These are phyloP conservation scores for Panzeria rudis DNA, from an alignment of 2,888 invertebrate species.

Conservation along the genomic window DNA sequence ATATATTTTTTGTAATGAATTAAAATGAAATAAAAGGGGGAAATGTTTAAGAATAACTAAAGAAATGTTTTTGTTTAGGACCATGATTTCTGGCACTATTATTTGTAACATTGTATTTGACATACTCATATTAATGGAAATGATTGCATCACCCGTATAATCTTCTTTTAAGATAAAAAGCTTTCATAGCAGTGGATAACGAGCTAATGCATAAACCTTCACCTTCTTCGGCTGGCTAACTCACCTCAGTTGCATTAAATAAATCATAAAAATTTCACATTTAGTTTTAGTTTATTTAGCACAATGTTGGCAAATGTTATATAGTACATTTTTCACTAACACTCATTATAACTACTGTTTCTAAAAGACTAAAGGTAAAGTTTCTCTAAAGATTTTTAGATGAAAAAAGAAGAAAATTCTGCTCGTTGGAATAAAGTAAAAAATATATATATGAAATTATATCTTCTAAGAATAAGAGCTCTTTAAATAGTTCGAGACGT, in stretches of 20 bases:
- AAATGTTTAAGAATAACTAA: too few relatives aligned
- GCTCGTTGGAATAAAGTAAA: not conserved
- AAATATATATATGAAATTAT: too few relatives aligned
- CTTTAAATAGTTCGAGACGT: not conserved
- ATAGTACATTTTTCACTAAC: too few relatives aligned
- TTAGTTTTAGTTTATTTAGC: not conserved
- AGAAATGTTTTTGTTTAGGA: too few relatives aligned
- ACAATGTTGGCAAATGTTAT: not conserved
- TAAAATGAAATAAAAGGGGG: too few relatives aligned
- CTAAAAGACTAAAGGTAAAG: not conserved
- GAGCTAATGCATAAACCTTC: not conserved
- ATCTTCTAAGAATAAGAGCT: too few relatives aligned
- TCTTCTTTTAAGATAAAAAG: not conserved
- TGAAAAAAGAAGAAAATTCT: not conserved
- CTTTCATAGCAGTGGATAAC: not conserved
- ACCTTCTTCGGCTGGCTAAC: too few relatives aligned
- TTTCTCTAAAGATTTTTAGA: conserved; percentile 1
- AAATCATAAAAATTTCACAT: not conserved
- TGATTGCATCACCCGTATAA: not conserved
- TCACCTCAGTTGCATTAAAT: not conserved
- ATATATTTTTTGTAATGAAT: too few relatives aligned
- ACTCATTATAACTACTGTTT: not conserved
- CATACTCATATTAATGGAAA: not conserved
- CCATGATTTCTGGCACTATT: too few relatives aligned
- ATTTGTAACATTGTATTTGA: not conserved